Evolutionary conservation across 2,888 invertebrate species (phyloP), one percentile per base, ranked within the genome.

Genomic region (Elysia crispata): DNA sequence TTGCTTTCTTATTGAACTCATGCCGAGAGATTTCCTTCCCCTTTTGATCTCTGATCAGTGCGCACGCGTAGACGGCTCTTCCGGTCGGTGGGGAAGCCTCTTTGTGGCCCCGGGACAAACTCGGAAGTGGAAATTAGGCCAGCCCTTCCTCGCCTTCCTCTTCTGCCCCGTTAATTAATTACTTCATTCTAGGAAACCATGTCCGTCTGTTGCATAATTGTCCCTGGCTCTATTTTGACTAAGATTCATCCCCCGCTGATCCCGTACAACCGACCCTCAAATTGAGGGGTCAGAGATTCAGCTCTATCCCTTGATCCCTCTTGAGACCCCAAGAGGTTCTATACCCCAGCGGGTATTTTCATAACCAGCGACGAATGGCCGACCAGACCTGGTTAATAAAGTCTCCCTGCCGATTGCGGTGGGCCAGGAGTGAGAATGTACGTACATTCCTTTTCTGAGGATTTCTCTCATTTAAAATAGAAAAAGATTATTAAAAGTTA

Each of bases 91-190:
- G 60, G 41, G 82, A 76, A 77, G 74, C 57, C 82, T 80, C 80
- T 80, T 80, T 77, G 23, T 80, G 76, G 75, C 77, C 78, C 33
- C 33, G 28, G 66, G 80, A 76, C 76, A 30, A 30, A 66, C 31
- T 41, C 80, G 82, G 80, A 82, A 78, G 75, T 77, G 73, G 62
- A 54, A 75, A 80, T 78, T 80, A 70, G 77, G 77, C 49, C 78
- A 3, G 11, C 5, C 11, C 41, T 11, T 41, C 11, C 41, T 11
- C 72, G 73, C 30, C 73, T 77, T 77, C 62, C 72, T 50, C 70
- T 50, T 31, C 64, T 64, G 41, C 73, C 73, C 72, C 66, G 78
- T 72, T 73, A 73, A 78, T 78, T 78, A 78, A 78, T 78, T 78
- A 78, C 73, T 73, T 72, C 78, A 77, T 77, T 60, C 60, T 60